Conservation (phyloP, 2,888 invertebrate species). For the Chrysotoxum bicinctum region DNA sequence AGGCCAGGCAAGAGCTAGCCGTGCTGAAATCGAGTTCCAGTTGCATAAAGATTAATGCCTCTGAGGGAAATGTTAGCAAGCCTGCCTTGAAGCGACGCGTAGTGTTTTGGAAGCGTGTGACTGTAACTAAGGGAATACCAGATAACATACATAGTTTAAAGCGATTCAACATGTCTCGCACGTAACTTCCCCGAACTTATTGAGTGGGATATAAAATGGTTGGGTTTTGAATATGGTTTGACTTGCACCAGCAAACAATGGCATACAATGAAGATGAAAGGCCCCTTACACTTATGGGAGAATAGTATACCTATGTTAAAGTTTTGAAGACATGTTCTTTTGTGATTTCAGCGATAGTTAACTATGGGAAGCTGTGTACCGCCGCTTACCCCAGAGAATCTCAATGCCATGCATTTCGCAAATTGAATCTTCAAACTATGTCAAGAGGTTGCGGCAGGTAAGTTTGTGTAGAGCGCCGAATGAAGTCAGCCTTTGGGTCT, state of each 20-base stretch:
- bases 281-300: background rate
- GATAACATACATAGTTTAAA: background rate
- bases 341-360: background rate
- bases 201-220: slow-evolving; percentile 21
- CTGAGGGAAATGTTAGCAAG: background rate
- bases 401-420: background rate
- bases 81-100: slow-evolving; percentile 10
- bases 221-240: background rate
- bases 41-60: background rate
- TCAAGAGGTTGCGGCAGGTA: background rate
- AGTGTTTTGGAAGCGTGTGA: slow-evolving; percentile 2
- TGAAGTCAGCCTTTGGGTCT: background rate
- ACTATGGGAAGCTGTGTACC: background rate
- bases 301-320: background rate
- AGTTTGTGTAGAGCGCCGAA: background rate
- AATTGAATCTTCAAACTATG: background rate
- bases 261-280: background rate
- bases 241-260: background rate
- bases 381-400: background rate
- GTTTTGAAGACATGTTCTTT: background rate
- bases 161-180: slow-evolving; percentile 21
- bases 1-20: background rate
- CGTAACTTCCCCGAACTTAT: slow-evolving; percentile 30
- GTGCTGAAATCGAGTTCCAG: slow-evolving; percentile 10
- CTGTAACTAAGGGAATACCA: slow-evolving; percentile 19